Percentiles rank a stretch among this genome's conserved stretches.
phyloP scores from a whole-genome alignment of 1,140 invertebrate species.

The Archivesica marissinica region DNA sequence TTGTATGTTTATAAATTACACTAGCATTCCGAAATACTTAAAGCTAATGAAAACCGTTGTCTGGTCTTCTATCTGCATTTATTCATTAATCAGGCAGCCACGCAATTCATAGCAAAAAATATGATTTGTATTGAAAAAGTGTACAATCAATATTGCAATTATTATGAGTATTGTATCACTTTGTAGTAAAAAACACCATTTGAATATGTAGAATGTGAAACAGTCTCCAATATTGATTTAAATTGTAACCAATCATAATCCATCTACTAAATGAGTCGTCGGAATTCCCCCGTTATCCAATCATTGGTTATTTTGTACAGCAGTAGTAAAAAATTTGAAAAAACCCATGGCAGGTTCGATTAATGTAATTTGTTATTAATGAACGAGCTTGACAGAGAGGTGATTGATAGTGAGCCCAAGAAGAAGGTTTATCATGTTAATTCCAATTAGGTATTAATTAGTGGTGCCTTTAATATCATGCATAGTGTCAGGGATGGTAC shows the following conservation, averaged over 20 bases:
- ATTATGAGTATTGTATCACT: too few relatives aligned
- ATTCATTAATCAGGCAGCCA: too few relatives aligned
- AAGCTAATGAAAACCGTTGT: too few relatives aligned
- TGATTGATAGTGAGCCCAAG: not conserved
- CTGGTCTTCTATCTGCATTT: too few relatives aligned
- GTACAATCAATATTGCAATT: too few relatives aligned
- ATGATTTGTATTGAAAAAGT: too few relatives aligned
- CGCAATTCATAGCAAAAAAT: too few relatives aligned
- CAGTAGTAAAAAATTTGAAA: slow-evolving; percentile 2
- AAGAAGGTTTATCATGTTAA: slow-evolving; percentile 9
- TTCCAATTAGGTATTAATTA: slow-evolving; percentile 29
- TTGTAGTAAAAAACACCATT: too few relatives aligned
- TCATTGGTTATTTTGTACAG: not conserved
- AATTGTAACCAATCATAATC: slow-evolving; percentile 1
- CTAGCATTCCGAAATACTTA: too few relatives aligned
- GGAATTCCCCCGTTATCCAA: not conserved
- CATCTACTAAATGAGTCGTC: not conserved
- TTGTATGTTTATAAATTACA: too few relatives aligned
- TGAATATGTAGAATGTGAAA: slow-evolving; percentile 3
- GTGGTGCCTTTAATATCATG: slow-evolving; percentile 8
- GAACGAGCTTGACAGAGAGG: not conserved
- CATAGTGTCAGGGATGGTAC: not conserved
- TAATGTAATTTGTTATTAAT: slow-evolving; percentile 31
- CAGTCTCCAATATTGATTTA: slow-evolving; percentile 27
- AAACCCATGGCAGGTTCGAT: too few relatives aligned